Conservation (phyloP, 2,113 vertebrate species). For the Lagopus leucura region DNA sequence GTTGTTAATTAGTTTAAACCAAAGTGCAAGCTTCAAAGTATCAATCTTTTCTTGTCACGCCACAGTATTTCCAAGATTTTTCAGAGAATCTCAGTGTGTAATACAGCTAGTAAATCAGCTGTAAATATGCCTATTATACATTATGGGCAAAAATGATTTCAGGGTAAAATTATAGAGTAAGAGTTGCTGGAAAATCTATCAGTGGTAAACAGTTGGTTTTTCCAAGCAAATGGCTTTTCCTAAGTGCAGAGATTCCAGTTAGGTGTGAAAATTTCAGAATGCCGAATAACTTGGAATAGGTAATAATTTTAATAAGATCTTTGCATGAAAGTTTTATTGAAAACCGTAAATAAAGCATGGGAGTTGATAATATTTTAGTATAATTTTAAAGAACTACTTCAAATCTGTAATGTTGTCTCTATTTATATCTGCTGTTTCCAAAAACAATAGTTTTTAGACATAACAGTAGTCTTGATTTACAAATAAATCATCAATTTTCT, state of each 20-base stretch:
- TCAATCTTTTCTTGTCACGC: not conserved
- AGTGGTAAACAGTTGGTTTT: not conserved
- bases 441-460: not conserved
- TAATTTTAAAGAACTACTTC: not conserved
- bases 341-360: not conserved
- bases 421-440: not conserved
- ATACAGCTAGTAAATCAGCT: not conserved
- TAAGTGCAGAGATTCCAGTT: not conserved
- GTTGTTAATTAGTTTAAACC: not conserved
- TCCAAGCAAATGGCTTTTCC: not conserved
- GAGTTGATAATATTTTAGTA: not conserved
- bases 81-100: not conserved
- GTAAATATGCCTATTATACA: not conserved
- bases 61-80: not conserved
- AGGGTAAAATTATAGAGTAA: not conserved
- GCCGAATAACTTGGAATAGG: not conserved
- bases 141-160: not conserved
- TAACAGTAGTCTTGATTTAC: not conserved
- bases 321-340: not conserved
- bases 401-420: not conserved
- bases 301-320: not conserved
- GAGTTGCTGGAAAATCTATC: not conserved
- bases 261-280: not conserved
- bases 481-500: not conserved
- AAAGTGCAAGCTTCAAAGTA: not conserved